Evolutionary conservation across 2,113 vertebrate species (phyloP).

Genomic region (Syngnathus typhle): DNA sequence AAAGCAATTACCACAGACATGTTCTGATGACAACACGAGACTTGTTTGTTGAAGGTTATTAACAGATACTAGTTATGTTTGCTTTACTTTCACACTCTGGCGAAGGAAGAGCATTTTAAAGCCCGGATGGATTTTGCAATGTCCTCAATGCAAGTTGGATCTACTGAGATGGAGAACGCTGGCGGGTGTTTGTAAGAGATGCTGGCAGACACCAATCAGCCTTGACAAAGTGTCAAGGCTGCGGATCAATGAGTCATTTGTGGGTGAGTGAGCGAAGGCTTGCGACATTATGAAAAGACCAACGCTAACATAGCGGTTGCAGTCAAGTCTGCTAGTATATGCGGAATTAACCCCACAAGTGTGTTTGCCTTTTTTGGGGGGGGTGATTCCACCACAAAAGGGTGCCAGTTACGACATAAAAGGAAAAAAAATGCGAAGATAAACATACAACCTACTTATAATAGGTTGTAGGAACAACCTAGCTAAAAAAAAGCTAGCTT

Average conservation of each 20-base stretch:
- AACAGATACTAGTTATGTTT: not conserved
- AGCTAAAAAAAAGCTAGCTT: too few relatives aligned
- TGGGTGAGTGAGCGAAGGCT: conserved; percentile 3
- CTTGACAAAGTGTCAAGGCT: conserved; percentile 19
- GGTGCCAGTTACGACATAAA: too few relatives aligned
- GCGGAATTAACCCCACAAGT: not conserved
- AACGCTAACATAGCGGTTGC: not conserved
- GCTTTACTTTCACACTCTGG: not conserved
- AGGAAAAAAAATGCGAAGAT: too few relatives aligned
- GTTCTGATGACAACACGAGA: not conserved
- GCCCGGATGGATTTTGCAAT: not conserved
- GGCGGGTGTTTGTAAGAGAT: conserved; percentile 11
- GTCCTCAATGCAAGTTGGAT: not conserved
- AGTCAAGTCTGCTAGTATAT: not conserved
- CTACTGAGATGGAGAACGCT: conserved; percentile 6
- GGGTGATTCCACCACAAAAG: too few relatives aligned
- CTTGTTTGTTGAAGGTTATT: not conserved
- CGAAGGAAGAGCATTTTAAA: conserved; percentile 15
- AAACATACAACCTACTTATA: too few relatives aligned
- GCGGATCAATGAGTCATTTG: conserved; percentile 25
- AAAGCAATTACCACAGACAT: not conserved
- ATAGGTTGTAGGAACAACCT: too few relatives aligned
- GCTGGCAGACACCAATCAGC: conserved; percentile 13
- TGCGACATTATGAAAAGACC: not conserved
- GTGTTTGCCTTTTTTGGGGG: too few relatives aligned